These are phyloP conservation scores for Grapholita molesta DNA, from an alignment of 1,140 invertebrate species.

Conservation along the genomic window DNA sequence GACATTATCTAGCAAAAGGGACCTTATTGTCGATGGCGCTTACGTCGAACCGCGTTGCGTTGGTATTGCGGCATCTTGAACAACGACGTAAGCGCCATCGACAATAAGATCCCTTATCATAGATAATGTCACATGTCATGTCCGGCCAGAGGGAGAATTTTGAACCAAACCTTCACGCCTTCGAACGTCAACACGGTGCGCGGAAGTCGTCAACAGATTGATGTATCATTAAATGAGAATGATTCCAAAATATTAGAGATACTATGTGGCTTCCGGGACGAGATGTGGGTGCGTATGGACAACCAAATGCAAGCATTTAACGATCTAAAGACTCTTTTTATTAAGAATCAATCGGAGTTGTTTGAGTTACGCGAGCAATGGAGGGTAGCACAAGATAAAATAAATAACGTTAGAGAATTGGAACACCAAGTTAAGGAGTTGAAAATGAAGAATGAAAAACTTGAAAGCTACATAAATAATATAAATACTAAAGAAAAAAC, in stretches of 20 bases:
- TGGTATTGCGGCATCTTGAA: too few relatives aligned
- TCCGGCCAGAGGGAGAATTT: constrained; percentile 17
- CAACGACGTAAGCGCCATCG: too few relatives aligned
- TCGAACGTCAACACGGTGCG: constrained; percentile 18
- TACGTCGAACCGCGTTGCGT: too few relatives aligned
- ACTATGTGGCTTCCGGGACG: not conserved
- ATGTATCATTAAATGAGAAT: not conserved
- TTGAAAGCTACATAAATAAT: not conserved
- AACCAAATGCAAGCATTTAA: not conserved
- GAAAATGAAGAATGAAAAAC: not conserved
- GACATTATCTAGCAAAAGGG: too few relatives aligned
- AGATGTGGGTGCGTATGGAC: not conserved
- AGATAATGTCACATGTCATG: too few relatives aligned
- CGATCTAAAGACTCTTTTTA: not conserved
- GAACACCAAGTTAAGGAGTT: not conserved
- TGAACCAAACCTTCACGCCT: constrained; percentile 27
- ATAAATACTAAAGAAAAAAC: not conserved
- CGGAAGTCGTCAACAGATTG: not conserved
- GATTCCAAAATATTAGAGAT: not conserved
- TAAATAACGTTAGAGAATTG: not conserved
- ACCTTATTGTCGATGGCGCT: too few relatives aligned
- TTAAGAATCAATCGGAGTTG: not conserved
- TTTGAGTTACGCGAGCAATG: not conserved
- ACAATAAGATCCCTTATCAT: too few relatives aligned
- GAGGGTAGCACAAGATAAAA: not conserved